phyloP scores from a whole-genome alignment of 2,113 vertebrate species.

The Noturus placidus region DNA sequence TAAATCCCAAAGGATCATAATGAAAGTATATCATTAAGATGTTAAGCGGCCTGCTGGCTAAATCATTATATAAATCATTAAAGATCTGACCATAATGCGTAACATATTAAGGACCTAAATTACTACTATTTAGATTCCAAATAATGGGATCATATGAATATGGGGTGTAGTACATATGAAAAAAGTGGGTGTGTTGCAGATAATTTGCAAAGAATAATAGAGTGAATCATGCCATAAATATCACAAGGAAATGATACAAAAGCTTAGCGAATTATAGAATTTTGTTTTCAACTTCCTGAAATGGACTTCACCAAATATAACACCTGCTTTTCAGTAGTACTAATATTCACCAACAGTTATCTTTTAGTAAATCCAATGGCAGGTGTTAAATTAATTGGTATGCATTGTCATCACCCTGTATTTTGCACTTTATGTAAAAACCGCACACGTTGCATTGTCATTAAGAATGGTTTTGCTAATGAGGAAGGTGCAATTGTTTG shows the following conservation, averaged over 20 bases:
- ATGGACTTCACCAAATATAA: too few relatives aligned
- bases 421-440: not conserved
- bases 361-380: not conserved
- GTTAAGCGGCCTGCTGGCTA: not conserved
- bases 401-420: too few relatives aligned
- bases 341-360: not conserved
- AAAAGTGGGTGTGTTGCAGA: not conserved
- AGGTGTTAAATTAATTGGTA: not conserved
- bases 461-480: not conserved
- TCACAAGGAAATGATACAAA: not conserved
- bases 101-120: not conserved
- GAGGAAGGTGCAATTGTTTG: not conserved
- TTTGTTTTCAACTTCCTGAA: not conserved
- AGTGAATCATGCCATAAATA: not conserved
- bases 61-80: not conserved
- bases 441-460: too few relatives aligned
- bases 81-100: not conserved
- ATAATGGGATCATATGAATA: not conserved
- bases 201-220: not conserved
- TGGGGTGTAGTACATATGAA: not conserved
- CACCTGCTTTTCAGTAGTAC: not conserved
- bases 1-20: not conserved
- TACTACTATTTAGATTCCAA: not conserved
- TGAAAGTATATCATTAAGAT: not conserved
- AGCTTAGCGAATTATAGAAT: not conserved